These are phyloP conservation scores for Phocoena phocoena DNA, from an alignment of 2,113 vertebrate species.

Conservation along the genomic window DNA sequence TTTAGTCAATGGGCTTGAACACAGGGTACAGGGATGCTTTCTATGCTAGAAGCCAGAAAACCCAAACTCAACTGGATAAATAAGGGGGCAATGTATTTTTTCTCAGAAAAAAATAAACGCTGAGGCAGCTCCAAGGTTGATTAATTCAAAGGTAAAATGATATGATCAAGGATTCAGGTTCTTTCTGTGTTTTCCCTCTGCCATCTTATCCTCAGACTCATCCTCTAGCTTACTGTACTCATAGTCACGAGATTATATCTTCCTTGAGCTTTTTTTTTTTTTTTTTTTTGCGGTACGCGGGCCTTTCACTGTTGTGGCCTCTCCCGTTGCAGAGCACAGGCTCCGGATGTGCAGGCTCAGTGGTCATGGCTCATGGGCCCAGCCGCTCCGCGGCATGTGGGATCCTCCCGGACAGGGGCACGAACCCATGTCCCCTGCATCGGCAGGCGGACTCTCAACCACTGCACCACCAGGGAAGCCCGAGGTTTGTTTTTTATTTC, in stretches of 20 bases:
- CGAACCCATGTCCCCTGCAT: too few relatives aligned
- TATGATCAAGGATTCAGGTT: background rate
- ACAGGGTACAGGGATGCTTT: background rate
- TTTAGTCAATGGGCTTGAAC: background rate
- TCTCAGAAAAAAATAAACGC: background rate
- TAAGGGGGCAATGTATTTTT: background rate
- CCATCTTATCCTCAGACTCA: background rate
- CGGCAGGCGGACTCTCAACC: too few relatives aligned
- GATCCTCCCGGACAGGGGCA: too few relatives aligned
- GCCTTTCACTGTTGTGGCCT: too few relatives aligned
- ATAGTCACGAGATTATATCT: background rate
- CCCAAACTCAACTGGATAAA: background rate
- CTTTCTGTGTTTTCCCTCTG: background rate
- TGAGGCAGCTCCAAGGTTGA: background rate
- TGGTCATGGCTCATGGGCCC: too few relatives aligned
- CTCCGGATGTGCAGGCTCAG: too few relatives aligned
- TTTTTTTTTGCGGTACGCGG: too few relatives aligned
- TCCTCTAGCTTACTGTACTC: background rate
- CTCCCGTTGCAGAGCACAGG: too few relatives aligned
- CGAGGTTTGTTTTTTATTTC: too few relatives aligned
- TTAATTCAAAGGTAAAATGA: background rate
- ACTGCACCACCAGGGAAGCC: too few relatives aligned
- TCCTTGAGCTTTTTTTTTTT: background rate
- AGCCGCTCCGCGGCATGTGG: too few relatives aligned
- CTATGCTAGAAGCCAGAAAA: background rate